Evolutionary conservation across 2,113 vertebrate species (phyloP).

Genomic region (Dromaius novaehollandiae): DNA sequence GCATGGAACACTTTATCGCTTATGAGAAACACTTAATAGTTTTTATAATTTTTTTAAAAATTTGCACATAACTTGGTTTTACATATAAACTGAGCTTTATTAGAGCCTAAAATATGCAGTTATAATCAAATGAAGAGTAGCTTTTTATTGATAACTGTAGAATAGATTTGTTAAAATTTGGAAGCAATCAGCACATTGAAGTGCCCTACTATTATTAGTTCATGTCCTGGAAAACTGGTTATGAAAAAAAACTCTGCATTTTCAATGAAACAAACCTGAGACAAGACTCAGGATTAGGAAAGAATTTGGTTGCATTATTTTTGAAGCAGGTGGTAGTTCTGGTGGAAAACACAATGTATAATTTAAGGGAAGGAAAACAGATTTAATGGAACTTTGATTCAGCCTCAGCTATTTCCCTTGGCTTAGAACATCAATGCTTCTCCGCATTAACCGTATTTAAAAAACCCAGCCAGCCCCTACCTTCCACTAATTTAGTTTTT

Average conservation of each 20-base stretch:
- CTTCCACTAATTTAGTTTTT: slow-evolving; percentile 19
- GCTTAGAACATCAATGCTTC: background rate
- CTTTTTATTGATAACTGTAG: background rate
- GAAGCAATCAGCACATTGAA: background rate
- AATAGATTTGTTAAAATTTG: background rate
- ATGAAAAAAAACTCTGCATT: background rate
- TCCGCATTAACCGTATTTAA: background rate
- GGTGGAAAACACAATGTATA: background rate
- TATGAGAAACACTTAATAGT: background rate
- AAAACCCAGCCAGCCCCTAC: background rate
- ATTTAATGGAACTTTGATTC: background rate
- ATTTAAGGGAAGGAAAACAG: background rate
- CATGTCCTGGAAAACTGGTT: background rate
- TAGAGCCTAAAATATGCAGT: background rate
- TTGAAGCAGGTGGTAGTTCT: background rate
- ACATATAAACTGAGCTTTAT: background rate
- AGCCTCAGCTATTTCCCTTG: background rate
- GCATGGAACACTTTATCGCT: background rate
- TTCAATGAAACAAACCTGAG: background rate
- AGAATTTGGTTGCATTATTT: background rate
- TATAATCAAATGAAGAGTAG: background rate
- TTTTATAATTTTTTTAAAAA: background rate
- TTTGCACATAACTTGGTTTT: background rate
- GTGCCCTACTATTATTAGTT: background rate
- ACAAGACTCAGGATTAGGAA: background rate